These are phyloP conservation scores for Calephelis virginiensis DNA, from an alignment of 1,140 invertebrate genomes.

Conservation along the genomic window DNA sequence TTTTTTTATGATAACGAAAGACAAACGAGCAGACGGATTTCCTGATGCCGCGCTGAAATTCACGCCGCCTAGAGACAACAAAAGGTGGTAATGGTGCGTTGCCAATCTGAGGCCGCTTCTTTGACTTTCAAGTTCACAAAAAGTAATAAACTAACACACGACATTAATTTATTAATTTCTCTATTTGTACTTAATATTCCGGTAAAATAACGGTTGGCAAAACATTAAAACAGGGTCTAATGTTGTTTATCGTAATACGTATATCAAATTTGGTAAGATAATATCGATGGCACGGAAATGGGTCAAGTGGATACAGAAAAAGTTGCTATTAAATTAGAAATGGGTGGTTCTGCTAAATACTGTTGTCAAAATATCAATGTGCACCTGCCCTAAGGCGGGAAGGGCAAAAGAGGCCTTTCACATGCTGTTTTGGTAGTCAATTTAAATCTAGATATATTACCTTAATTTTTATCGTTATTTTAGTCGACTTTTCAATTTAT, in stretches of 20 bases:
- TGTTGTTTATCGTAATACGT: slow-evolving; percentile 39
- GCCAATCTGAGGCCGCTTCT: too few species aligned
- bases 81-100: too few species aligned
- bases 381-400: slow-evolving; percentile 66
- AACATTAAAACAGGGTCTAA: slow-evolving; percentile 22
- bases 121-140: too few species aligned
- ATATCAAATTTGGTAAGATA: slow-evolving; percentile 55
- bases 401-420: slow-evolving; percentile 26
- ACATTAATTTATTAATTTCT: background rate
- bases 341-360: slow-evolving; percentile 69
- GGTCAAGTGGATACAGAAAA: slow-evolving; percentile 61
- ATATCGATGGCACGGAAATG: slow-evolving; percentile 50
- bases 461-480: too few species aligned
- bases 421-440: too few species aligned
- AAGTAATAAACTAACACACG: background rate
- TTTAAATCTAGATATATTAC: too few species aligned
- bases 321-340: slow-evolving; percentile 56
- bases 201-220: slow-evolving; percentile 22
- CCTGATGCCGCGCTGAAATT: too few species aligned
- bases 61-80: too few species aligned
- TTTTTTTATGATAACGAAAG: too few species aligned
- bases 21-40: too few species aligned
- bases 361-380: slow-evolving; percentile 71
- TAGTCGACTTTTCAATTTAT: too few species aligned
- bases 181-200: background rate